Percentiles rank a stretch among this genome's conserved stretches.
Evolutionary conservation across 2,797 vertebrate species (phyloP).

Genomic region (Buceros bicornis): DNA sequence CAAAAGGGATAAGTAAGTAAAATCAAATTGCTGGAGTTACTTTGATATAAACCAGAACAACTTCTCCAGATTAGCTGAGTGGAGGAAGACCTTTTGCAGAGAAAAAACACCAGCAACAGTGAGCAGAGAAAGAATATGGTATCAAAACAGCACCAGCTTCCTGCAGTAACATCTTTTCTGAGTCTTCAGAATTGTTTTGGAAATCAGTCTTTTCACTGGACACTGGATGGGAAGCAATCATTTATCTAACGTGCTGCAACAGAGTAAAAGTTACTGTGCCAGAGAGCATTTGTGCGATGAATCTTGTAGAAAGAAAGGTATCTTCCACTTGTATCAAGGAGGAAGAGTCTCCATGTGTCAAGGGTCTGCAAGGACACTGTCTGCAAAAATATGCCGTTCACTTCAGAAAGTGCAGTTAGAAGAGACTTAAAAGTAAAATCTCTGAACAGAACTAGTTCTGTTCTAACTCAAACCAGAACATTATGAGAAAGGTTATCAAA

Average conservation of each 20-base stretch:
- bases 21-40: not conserved
- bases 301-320: not conserved
- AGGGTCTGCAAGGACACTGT: no score
- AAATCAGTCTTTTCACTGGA: not conserved
- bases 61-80: not conserved
- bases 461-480: no score
- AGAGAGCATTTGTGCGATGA: not conserved
- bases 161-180: not conserved
- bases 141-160: not conserved
- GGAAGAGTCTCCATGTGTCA: not conserved
- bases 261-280: not conserved
- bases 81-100: not conserved
- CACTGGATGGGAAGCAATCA: accelerated
- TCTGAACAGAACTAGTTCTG: no score
- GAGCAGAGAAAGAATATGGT: not conserved
- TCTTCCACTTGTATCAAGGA: not conserved
- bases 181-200: not conserved
- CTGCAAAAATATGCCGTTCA: no score
- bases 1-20: not conserved
- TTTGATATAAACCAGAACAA: not conserved
- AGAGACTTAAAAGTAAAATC: no score
- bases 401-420: no score
- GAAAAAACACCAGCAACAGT: not conserved
- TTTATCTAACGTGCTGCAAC: not conserved
- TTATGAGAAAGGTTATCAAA: not conserved